A percentile compares a stretch with the other conserved stretches of the same genome.
These are phyloP conservation scores for Lottia gigantea DNA, from an alignment of 2,888 invertebrate genomes.

Conservation along the genomic window DNA sequence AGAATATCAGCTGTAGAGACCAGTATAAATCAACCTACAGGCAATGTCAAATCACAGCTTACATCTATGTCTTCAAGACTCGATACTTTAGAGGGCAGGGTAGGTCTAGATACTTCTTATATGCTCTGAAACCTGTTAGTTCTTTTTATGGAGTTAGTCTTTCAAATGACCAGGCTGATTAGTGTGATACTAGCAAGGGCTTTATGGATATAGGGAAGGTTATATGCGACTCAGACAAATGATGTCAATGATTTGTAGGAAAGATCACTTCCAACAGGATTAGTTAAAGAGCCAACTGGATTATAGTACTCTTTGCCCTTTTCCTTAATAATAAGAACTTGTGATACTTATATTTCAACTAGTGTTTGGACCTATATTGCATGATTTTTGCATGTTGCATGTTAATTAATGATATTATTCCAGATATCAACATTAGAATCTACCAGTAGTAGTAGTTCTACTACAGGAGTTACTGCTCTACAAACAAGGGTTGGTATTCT, in stretches of 20 bases:
- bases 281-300: too few species aligned
- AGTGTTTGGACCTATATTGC: too few species aligned
- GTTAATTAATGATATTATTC: neutral
- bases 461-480: neutral
- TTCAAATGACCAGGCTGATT: neutral
- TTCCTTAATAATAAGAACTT: too few species aligned
- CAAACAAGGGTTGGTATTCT: neutral
- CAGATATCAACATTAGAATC: neutral
- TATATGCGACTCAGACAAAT: too few species aligned
- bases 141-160: too few species aligned
- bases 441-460: neutral
- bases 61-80: constrained; percentile 35
- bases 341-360: too few species aligned
- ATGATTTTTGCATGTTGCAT: neutral
- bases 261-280: too few species aligned
- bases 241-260: too few species aligned
- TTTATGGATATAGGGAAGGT: too few species aligned
- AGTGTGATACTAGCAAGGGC: too few species aligned
- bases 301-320: too few species aligned
- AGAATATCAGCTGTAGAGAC: constrained; percentile 22
- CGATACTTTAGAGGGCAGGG: constrained; percentile 36
- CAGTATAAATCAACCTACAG: constrained; percentile 44
- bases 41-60: constrained; percentile 40
- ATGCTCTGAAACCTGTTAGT: too few species aligned
- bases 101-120: constrained; percentile 26